A percentile compares a stretch with the other conserved stretches of the same genome.
phyloP scores from a whole-genome alignment of 37 sponge, comb jelly and placozoan genomes.

The Theonella swinhoei region DNA sequence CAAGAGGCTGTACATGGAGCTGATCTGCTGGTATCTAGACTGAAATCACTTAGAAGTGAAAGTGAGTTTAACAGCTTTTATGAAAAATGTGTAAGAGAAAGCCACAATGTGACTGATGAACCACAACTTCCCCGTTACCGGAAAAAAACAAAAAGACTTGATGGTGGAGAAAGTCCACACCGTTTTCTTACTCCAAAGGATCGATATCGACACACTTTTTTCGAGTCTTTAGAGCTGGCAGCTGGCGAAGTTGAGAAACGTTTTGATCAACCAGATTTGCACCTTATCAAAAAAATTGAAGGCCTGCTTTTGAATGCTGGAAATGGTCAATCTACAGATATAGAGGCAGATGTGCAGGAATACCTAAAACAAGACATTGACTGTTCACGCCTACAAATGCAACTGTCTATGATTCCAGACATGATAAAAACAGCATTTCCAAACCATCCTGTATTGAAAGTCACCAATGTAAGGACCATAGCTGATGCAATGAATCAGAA shows the following conservation, averaged over 20 bases:
- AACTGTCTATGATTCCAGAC: background rate
- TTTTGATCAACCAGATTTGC: background rate
- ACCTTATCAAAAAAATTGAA: background rate
- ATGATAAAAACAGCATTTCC: background rate
- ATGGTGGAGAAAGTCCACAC: slow-evolving; percentile 28
- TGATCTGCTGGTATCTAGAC: slow-evolving; percentile 8
- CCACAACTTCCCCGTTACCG: slow-evolving; percentile 10
- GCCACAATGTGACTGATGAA: slow-evolving; percentile 20
- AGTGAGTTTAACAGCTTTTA: slow-evolving; percentile 24
- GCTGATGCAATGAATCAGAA: background rate
- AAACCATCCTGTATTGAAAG: background rate
- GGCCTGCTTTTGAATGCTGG: background rate
- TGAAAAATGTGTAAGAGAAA: background rate
- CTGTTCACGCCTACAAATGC: no score
- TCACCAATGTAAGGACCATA: slow-evolving; percentile 23
- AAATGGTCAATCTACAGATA: no score
- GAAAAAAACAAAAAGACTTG: slow-evolving; percentile 23
- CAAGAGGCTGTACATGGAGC: slow-evolving; percentile 34
- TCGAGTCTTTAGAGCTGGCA: slow-evolving; percentile 1
- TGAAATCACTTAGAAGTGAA: slow-evolving; percentile 9
- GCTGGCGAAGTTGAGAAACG: background rate
- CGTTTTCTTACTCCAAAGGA: slow-evolving; percentile 19
- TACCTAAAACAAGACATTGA: no score
- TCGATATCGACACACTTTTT: slow-evolving; percentile 24
- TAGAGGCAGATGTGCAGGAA: no score